A percentile compares a stretch with the other conserved stretches of the same genome.
phyloP scores from a whole-genome alignment of 2,113 vertebrate genomes.

The Brachionichthys hirsutus region DNA sequence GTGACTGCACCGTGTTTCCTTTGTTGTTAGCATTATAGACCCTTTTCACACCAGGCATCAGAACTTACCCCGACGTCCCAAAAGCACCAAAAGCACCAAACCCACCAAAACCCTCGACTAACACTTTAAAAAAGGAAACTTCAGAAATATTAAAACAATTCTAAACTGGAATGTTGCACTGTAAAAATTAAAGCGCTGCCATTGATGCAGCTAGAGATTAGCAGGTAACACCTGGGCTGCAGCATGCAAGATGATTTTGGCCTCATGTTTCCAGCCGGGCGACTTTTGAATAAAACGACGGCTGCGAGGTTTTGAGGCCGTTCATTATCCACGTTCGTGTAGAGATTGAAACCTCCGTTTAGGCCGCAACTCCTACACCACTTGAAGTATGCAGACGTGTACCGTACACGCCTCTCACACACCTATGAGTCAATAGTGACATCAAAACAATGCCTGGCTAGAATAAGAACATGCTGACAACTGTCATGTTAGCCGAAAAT shows the following conservation, averaged over 20 bases:
- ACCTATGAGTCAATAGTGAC: not conserved
- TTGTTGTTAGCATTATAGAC: slow-evolving; percentile 1
- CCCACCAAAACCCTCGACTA: not conserved
- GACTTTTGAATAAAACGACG: not conserved
- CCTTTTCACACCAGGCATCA: slow-evolving; percentile 27
- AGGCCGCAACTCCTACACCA: not conserved
- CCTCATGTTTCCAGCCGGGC: not conserved
- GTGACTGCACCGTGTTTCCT: slow-evolving; percentile 28
- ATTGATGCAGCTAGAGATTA: slow-evolving; percentile 2
- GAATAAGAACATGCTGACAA: no score
- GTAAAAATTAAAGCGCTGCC: slow-evolving; percentile 6
- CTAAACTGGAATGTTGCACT: slow-evolving; percentile 14
- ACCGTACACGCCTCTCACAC: not conserved
- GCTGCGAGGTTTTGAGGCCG: not conserved
- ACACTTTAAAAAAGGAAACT: slow-evolving; percentile 2
- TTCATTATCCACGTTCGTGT: not conserved
- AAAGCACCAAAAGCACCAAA: no score
- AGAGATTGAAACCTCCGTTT: not conserved
- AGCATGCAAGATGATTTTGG: not conserved
- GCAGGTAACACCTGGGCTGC: not conserved
- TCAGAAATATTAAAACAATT: not conserved
- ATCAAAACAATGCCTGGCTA: no score
- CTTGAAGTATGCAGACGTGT: not conserved
- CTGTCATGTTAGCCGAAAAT: not conserved
- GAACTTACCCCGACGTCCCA: slow-evolving; percentile 13